Base-by-base conservation (phyloP, 2,113 vertebrate genomes). In the Epinephelus moara region DNA sequence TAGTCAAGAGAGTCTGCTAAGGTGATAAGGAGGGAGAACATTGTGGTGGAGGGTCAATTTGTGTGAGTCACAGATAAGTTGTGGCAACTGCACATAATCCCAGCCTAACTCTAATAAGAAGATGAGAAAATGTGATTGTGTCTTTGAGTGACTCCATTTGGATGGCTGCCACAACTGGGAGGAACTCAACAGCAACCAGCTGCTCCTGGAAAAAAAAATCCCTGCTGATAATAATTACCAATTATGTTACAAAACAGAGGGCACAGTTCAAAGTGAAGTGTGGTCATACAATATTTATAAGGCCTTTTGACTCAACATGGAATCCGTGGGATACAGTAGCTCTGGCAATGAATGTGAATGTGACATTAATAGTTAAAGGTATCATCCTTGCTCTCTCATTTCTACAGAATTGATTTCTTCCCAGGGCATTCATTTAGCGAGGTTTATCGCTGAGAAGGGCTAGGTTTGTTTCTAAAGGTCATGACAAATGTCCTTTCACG, bases 401-500 rank as follows among this genome's bases (percentile, higher is more conserved):
- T 53, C 73, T 50, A 5, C 69, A 21, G 70, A 85, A 94, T 94
- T 89, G 91, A 94, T 94, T 93, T 91, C 88, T 81, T 88, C 71
- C 81, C 75, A 10, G 50, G 19, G 83, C 75, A 55, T 93, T 91
- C 79, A 81, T 93, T 91, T 73, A 82, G 85, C n/a, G 30, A 74
- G 89, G 85, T 89, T 92, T 93, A 94, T 93, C 88, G 73, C 84
- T 42, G 72, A 42, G 84, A 82, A 78, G 40, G 42, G 69, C 78
- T n/a, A 21, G 83, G 84, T 94, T 91, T 91, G 86, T 90, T 91
- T 92, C 84, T 86, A 93, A 95, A 95, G 93, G 93, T 95, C 94
- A 94, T 88, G 88, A 93, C 91, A 91, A 92, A 94, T 92, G 91
- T 93, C 89, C 89, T 89, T 79, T 93, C 88, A 85, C 70, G 88